phyloP scores from a whole-genome alignment of 2,113 vertebrate genomes.

The Myodes glareolus region DNA sequence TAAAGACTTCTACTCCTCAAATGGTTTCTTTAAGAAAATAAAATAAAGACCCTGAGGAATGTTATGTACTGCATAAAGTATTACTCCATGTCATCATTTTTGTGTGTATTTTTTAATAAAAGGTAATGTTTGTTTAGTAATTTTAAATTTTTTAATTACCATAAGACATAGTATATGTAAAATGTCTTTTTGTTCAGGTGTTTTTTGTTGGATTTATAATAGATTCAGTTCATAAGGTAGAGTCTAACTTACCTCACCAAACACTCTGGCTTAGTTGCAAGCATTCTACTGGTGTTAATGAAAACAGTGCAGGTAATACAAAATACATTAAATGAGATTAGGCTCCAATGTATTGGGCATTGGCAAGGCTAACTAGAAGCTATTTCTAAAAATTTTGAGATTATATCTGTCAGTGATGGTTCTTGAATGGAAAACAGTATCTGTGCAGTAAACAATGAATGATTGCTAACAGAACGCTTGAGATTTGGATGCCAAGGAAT shows the following conservation, averaged over 20 bases:
- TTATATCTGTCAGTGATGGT: conserved; percentile 12
- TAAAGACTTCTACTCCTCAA: background rate
- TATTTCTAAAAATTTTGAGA: conserved; percentile 50
- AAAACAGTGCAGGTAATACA: conserved; percentile 35
- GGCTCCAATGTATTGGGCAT: background rate
- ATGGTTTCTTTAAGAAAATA: background rate
- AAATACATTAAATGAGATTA: conserved; percentile 58
- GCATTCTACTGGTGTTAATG: conserved; percentile 42
- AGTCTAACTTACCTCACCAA: background rate
- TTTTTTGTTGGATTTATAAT: background rate
- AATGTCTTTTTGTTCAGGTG: background rate
- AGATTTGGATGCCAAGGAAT: background rate
- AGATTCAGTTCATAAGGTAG: background rate
- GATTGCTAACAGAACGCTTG: conserved; percentile 14
- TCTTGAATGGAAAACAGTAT: background rate
- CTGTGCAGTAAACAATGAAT: background rate
- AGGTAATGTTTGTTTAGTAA: background rate
- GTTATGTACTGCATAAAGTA: background rate
- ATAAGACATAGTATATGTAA: background rate
- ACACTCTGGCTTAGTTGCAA: background rate
- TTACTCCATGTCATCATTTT: background rate
- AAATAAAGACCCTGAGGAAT: background rate
- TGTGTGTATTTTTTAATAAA: background rate
- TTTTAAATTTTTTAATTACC: background rate
- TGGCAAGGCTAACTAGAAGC: background rate